Conservation (phyloP, 2,797 vertebrate species). For the Coendou prehensilis region DNA sequence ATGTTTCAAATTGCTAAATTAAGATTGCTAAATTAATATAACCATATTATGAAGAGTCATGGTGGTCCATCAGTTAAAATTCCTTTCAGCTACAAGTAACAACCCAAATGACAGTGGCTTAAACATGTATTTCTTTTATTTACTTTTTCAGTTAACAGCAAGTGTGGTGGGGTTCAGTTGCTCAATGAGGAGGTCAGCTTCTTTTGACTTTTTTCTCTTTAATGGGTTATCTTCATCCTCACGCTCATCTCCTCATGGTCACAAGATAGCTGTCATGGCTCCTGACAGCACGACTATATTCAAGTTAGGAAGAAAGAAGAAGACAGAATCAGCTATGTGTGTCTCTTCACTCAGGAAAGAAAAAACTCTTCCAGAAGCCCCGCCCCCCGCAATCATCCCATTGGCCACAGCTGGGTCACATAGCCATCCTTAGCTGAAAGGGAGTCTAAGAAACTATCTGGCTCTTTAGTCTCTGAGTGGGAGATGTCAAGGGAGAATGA, state of each 20-base stretch:
- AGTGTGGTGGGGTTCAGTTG: not conserved
- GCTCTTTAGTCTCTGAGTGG: not conserved
- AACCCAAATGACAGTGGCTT: slow-evolving; percentile 37
- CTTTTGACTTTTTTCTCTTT: slow-evolving; percentile 52
- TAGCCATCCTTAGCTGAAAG: slow-evolving; percentile 23
- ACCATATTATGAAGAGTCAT: slow-evolving; percentile 34
- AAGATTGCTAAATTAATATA: slow-evolving; percentile 2
- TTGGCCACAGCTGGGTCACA: not conserved
- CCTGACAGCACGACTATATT: not conserved
- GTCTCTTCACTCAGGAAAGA: slow-evolving; percentile 27
- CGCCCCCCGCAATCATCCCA: not conserved
- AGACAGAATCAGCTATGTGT: not conserved
- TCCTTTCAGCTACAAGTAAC: slow-evolving; percentile 52
- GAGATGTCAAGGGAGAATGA: not conserved
- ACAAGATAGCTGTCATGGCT: slow-evolving; percentile 31
- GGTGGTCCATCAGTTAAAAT: slow-evolving; percentile 57
- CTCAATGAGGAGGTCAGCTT: not conserved
- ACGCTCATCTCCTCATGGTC: not conserved
- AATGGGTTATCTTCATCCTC: slow-evolving; percentile 16
- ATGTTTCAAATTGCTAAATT: slow-evolving; percentile 51
- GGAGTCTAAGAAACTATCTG: slow-evolving; percentile 16
- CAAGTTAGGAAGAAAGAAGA: slow-evolving; percentile 38
- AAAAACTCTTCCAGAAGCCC: not conserved
- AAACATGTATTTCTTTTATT: slow-evolving; percentile 44
- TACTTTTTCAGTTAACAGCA: not conserved